Evolutionary conservation across 2,797 vertebrate species (phyloP), one percentile per base, ranked within the genome.

Genomic region (Moxostoma hubbsi): DNA sequence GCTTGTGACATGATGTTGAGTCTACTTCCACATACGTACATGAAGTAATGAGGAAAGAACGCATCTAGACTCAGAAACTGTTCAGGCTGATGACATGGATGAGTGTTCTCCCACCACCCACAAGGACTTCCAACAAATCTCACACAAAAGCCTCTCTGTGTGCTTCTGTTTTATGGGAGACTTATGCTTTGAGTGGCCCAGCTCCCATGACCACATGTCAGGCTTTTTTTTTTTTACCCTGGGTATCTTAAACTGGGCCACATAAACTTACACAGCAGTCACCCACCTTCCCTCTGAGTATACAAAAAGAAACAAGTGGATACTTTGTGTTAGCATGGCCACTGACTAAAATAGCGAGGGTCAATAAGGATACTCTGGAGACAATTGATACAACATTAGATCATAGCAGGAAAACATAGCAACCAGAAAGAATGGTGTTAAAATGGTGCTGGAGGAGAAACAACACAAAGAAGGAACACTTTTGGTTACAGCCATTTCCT

Each of bases 191-290:
- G 43, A 68, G 65, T 55, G 66, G 74, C n/a, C 45, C 15, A 62
- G 74, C 65, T 73, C 53, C 75, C 79, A 69, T 78, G 64, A 83
- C 67, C 81, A 79, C 71, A 82, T 47, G 24, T 66, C 51, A 69
- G 73, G 45, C 59, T 65, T 63, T 75, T 68, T 36, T n/a, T 57
- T 62, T 68, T 36, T 36, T 36, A 50, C 16, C 45, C 49, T 45
- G 64, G 13, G 7, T 15, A 55, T 64, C 53, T 43, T 49, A 70
- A 66, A 69, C 43, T 63, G 68, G 12, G 4, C 36, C 36, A 36
- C 36, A 36, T 36, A 36, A 5, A 36, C 36, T 36, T 36, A 36
- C 36, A 36, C 36, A 36, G 36, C 36, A 36, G 36, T 36, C 36
- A 36, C 10, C 53, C 66, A 62, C 66, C 57, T 70, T 61, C 65